phyloP scores from a whole-genome alignment of 1,140 invertebrate genomes.

The Andricus grossulariae region DNA sequence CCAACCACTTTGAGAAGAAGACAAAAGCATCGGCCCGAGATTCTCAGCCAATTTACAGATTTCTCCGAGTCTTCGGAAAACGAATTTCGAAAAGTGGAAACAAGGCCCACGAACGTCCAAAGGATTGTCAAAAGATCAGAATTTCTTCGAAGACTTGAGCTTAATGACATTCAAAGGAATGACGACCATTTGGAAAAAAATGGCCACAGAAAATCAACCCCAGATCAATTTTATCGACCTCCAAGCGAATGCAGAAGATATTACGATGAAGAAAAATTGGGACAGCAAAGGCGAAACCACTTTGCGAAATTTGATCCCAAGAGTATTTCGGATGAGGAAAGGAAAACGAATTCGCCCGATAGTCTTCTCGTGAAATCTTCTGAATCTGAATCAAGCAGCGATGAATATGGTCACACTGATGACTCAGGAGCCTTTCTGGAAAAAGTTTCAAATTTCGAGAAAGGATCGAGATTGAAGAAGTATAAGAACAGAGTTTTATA shows the following conservation, averaged over 20 bases:
- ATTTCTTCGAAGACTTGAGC: slow-evolving; percentile 64
- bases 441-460: slow-evolving; percentile 62
- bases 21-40: slow-evolving; percentile 71
- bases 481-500: slow-evolving; percentile 52
- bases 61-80: slow-evolving; percentile 66
- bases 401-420: slow-evolving; percentile 72
- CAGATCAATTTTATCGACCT: slow-evolving; percentile 35
- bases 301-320: slow-evolving; percentile 52
- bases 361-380: slow-evolving; percentile 72
- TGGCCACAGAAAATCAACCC: slow-evolving; percentile 35
- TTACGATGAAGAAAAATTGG: slow-evolving; percentile 36
- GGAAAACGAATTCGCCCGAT: slow-evolving; percentile 72
- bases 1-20: slow-evolving; percentile 71
- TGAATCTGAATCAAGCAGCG: slow-evolving; percentile 71
- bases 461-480: slow-evolving; percentile 35
- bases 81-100: slow-evolving; percentile 54
- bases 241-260: slow-evolving; percentile 34
- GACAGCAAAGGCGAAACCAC: slow-evolving; percentile 37
- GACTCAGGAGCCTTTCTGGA: slow-evolving; percentile 73
- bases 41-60: slow-evolving; percentile 71
- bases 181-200: slow-evolving; percentile 48
- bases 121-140: slow-evolving; percentile 67
- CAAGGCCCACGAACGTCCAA: slow-evolving; percentile 52
- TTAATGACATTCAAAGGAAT: slow-evolving; percentile 27
- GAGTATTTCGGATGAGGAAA: slow-evolving; percentile 69